Evolutionary conservation across 2,113 vertebrate species (phyloP), one percentile per base, ranked within the genome.

Genomic region (Mungos mungo): DNA sequence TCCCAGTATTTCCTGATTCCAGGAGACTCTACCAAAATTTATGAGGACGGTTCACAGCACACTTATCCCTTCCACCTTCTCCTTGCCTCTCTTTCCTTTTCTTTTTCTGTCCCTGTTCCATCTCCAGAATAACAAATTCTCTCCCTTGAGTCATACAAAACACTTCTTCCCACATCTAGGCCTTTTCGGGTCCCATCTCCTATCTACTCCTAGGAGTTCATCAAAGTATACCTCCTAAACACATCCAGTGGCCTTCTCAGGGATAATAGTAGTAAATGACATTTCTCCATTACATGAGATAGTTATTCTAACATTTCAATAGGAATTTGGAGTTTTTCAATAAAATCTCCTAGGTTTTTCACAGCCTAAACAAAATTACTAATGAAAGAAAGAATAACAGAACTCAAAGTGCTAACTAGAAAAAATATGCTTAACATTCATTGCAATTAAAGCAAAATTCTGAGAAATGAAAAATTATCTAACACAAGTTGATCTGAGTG

Each of bases 381-480:
- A 63, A 47, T 33, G 45, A 50, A 21, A 1, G 29, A 85, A 93
- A 86, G 47, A 84, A 52, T 35, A 88, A 89, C 31, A 82, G 35
- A 93, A 54, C 33, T 76, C 29, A 68, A 76, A 57, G 81, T 16
- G 68, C 68, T 35, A 81, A 72, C 9, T 82, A 83, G 87, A 88
- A 45, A 88, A 88, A 45, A 88, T 66, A 5, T 41, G 52, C 82
- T 81, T 86, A n/a, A 87, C 65, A 60, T 88, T 94, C 80, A 93
- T 91, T 96, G n/a, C 50, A 93, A 95, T 91, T 89, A 96, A 93
- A 88, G 21, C 25, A 57, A n/a, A 79, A 29, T 18, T 69, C 63
- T 14, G 54, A 93, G 76, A 54, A 25, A 84, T 47, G 7, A 66
- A 76, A 35, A 65, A 6, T 86, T 38, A 45, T 25, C 71, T 69